Evolutionary conservation across 1,140 invertebrate species (phyloP), one percentile per base, ranked within the genome.

Genomic region (Epicauta chinensis): DNA sequence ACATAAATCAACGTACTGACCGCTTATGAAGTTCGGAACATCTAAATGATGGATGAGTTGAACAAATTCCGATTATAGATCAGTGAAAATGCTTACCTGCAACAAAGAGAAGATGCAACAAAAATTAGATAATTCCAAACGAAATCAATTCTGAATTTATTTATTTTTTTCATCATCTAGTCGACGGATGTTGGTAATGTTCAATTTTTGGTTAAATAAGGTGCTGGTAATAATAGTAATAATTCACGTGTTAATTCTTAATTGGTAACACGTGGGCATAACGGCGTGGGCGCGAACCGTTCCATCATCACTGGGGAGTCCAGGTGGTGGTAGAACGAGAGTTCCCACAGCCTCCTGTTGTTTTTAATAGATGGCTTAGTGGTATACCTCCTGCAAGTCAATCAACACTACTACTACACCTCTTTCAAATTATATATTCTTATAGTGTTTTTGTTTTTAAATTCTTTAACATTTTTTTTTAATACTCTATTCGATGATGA

Each of bases 1-100:
- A 46, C 41, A 51, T 61, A 61, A 61, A 55, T 61, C 53, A 61
- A 47, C 45, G 45, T 34, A 47, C 45, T 47, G 45, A 47, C 45
- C 45, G 45, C 45, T 47, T 47, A 47, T 47, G 45, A 47, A 47
- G 32, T 47, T 46, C 37, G 44, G 34, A 36, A 37, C 12, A 3
- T 16, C 34, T 30, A 30, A 16, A 16, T 12, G 41, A 37, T 16
- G 14, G 34, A 29, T 36, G 32, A 23, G 23, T n/a, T 31, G 13
- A 11, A 11, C 17, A 16, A 7, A 11, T 13, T 14, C 13, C 29
- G 11, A 31, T 10, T 29, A 13, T 44, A 44, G 29, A 16, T 5
- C 31, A 16, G 3, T 32, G 23, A 46, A 46, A 37, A 38, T 47
- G 45, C 45, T 47, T 47, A 47, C 45, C 45, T 47, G 45, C 2